Evolutionary conservation across 92 coral and sea anemone species (phyloP).

Genomic region (Porites divaricata): DNA sequence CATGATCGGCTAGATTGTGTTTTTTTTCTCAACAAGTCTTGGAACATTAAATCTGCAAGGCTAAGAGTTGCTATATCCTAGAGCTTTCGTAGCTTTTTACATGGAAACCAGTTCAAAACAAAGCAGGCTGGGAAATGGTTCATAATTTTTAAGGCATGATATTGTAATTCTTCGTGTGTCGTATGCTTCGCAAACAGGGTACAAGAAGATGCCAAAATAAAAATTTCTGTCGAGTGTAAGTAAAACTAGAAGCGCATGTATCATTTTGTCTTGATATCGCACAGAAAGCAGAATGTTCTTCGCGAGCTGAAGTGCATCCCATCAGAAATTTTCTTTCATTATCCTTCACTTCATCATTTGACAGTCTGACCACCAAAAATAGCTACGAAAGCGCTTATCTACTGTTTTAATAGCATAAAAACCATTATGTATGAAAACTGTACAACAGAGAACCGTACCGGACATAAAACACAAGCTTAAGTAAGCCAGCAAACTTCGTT

Average conservation of each 20-base stretch:
- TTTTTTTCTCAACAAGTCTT: not conserved
- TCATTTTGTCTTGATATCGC: conserved; percentile 15
- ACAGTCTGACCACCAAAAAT: conserved; percentile 24
- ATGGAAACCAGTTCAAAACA: conserved; percentile 69
- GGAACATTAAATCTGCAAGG: conserved; percentile 8
- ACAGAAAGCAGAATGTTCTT: conserved; percentile 31
- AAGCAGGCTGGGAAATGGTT: conserved; percentile 52
- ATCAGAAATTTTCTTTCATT: conserved; percentile 38
- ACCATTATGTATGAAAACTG: conserved; percentile 26
- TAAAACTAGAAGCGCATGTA: conserved; percentile 14
- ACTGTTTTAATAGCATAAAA: conserved; percentile 21
- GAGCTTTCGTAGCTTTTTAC: conserved; percentile 43
- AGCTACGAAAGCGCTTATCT: conserved; percentile 15
- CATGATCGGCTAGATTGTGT: not conserved
- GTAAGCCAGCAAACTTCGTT: conserved; percentile 63
- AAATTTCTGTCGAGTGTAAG: not conserved
- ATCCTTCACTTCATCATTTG: conserved; percentile 34
- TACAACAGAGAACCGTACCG: conserved; percentile 22
- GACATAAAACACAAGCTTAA: conserved; percentile 62
- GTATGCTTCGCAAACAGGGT: not conserved
- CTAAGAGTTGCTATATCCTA: conserved; percentile 9
- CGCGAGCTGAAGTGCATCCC: conserved; percentile 23
- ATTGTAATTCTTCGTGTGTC: conserved; percentile 1
- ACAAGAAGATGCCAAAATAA: not conserved
- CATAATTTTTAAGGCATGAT: conserved; percentile 15